These are phyloP conservation scores for Oreochromis tanganicae DNA, from an alignment of 2,113 vertebrate species.

Conservation along the genomic window DNA sequence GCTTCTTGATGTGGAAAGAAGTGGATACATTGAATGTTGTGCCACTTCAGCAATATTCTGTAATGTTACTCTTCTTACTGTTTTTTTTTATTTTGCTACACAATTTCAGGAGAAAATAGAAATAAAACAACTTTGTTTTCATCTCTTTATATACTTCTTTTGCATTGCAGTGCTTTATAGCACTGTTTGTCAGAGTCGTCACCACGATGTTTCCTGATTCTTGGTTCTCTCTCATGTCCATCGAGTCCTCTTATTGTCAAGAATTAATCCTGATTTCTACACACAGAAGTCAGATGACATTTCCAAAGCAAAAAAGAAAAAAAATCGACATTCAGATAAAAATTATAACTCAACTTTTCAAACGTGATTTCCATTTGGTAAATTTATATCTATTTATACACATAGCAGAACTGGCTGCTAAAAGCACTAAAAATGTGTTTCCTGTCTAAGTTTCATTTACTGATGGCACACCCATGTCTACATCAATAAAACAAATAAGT, in stretches of 20 bases:
- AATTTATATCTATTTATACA: neutral
- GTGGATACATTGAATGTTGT: rapidly evolving
- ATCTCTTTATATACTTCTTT: neutral
- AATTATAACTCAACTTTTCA: neutral
- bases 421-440: rapidly evolving
- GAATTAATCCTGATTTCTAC: neutral
- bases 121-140: neutral
- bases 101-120: neutral
- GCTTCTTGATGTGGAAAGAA: neutral
- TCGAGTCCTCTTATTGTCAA: neutral
- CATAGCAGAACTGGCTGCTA: neutral
- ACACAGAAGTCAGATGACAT: neutral
- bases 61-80: neutral
- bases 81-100: neutral
- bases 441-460: neutral
- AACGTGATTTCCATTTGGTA: neutral
- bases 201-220: neutral
- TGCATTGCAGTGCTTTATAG: neutral
- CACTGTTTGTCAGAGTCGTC: neutral
- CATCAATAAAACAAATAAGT: neutral
- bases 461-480: neutral
- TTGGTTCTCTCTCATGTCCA: neutral
- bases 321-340: neutral
- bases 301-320: neutral
- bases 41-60: neutral